Evolutionary conservation across 2,888 invertebrate genomes (phyloP), one percentile per base, ranked within the genome.

Genomic region (Leptopilina myrica): DNA sequence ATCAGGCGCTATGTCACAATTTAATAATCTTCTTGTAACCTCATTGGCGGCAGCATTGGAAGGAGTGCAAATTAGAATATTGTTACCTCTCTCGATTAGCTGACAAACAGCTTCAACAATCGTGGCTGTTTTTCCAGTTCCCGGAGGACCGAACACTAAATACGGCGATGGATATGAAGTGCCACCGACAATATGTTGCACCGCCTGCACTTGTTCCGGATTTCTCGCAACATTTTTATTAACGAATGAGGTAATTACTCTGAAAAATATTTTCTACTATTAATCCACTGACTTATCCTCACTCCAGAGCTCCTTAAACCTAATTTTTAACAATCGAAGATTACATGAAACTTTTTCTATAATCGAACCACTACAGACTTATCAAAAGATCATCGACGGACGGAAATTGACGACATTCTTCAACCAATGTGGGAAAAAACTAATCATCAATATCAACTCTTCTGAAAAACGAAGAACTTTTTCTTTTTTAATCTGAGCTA

Each of bases 41-140:
- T 95, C 94, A 91, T 96, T 95, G 75, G 95, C 95, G 11, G 96
- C 96, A 79, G 95, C 93, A 90, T 96, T 96, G 1, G 96, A 95
- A 0, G 95, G 94, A 0, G 96, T 93, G 85, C 95, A 94, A 2
- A 95, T 93, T 49, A 96, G 91, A 81, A 96, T 93, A 79, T 90
- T 91, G 6, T 92, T 90, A 0, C 91, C 86, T 0, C 90, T 89
- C 62, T 83, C 83, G 77, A 81, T 84, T 80, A 82, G 78, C 64
- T 83, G 83, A 12, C 26, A 67, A 65, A 83, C 64, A 1, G 83
- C 79, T 69, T 83, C 83, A 0, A 83, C 79, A 11, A 83, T 15
- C 11, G 80, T 80, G 3, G 79, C 78, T 20, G 83, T 81, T 81
- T 83, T 83, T 14, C 83, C 83, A 53, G 83, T 83, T 73, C 83